Base-by-base conservation (phyloP, 2,797 vertebrate genomes). In the Catamblyrhynchus diadema region DNA sequence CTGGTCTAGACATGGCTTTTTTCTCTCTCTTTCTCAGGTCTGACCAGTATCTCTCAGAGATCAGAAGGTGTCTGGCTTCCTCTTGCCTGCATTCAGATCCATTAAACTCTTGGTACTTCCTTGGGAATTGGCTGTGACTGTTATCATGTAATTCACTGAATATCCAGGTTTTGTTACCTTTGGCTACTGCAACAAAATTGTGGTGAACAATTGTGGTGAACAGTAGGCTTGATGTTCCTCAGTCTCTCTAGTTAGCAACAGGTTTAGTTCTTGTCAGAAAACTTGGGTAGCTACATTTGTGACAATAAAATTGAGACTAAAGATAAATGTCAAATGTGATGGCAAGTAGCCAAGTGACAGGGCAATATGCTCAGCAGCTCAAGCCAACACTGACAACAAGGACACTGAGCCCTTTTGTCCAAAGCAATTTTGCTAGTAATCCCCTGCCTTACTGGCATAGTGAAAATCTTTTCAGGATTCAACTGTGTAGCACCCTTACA, bases 11-110 rank as follows among this genome's bases (percentile, higher is more conserved):
- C 32, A 51, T 28, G 48, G 9, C 23, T 78, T 87, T 80, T 91
- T 20, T 87, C 33, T 77, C 48, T 69, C 24, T 74, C 11, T 70
- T 91, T 95, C 86, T 83, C 50, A 61, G 28, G 65, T 71, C 69
- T 95, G 82, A 93, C 39, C 65, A 90, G 18, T 57, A 45, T 53
- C 69, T 90, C 45, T 88, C 18, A 39, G 61, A 95, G 65, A 95
- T 95, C 42, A 69, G 78, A 74, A 85, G 65, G 77, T 93, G 87
- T 94, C 91, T 96, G 61, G 18, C 70, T 94, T 90, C 77, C 47
- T 74, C 69, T 74, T 59, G 50, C 83, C 75, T 93, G 65, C 35
- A 23, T 74, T 57, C 53, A 41, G n/a, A 66, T 32, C 41, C 18
- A 4, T 60, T 56, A 33, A 45, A 44, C 20, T 83, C 44, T 33